Evolutionary conservation across 2,113 vertebrate genomes (phyloP), one percentile per base, ranked within the genome.

Genomic region (Madoqua kirkii): DNA sequence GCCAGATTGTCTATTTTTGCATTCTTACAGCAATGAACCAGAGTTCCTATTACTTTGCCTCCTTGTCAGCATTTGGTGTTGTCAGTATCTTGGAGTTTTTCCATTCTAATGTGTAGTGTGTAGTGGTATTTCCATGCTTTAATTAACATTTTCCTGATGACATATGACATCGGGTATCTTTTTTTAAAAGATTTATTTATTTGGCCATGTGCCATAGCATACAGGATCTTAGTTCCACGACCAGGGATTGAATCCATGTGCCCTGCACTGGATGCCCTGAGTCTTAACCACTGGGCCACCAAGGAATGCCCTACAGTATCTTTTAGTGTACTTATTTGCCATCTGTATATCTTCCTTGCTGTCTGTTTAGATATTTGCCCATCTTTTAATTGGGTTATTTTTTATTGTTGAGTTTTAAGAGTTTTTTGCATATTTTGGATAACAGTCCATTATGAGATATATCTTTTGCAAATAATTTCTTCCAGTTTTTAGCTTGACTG

Each of bases 11-110:
- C 36, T 84, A 23, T 43, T 50, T 57, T 11, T 19, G 14, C 13
- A 2, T 40, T 92, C 67, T 59, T 27, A 14, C 25, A 40, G 25
- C 43, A 3, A 0, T 0, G 25, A 74, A 25, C 1, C 6, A 33
- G 84, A 13, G 1, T 43, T 67, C 48, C 40, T 57, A 9, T 11
- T 29, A 57, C 64, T 36, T 50, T 29, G 1, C 16, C 1, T 29
- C 15, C 59, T 48, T 52, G 48, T 48, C 78, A 52, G 78, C 29
- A 52, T 33, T 81, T 81, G 31, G 17, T 11, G 19, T 1, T 14
- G 27, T n/a, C 40, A 9, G 54, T 2, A 40, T 17, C 5, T 45
- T 27, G 40, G 67, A 33, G 17, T 67, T 57, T 5, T 8, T 23
- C 14, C n/a, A 3, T 23, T 52, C 93, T 43, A 13, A 13, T 6